phyloP scores from a whole-genome alignment of 2,113 vertebrate genomes.

The Xenopus borealis region DNA sequence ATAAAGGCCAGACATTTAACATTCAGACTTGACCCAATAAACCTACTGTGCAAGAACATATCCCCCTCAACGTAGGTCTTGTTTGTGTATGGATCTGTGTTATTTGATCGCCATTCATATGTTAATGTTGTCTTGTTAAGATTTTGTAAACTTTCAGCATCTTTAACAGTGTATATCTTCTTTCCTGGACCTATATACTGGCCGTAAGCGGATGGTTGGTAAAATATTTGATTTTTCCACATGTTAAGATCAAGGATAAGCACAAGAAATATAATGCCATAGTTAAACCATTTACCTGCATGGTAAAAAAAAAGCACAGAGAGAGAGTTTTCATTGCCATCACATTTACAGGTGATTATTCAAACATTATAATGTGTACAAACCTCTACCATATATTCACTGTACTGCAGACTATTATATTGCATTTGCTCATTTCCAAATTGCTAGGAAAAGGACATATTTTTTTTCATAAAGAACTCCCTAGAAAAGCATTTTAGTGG shows the following conservation, averaged over 20 bases:
- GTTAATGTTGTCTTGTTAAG: constrained; percentile 91
- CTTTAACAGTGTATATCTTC: constrained; percentile 94
- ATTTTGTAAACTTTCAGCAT: constrained; percentile 78
- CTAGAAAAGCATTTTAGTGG: too few species aligned
- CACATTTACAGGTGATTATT: too few species aligned
- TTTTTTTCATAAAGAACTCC: too few species aligned
- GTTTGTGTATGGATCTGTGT: constrained; percentile 80
- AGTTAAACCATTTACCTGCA: constrained; percentile 99
- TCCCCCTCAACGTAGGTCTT: constrained; percentile 78
- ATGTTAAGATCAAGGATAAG: constrained; percentile 97
- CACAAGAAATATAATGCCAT: constrained; percentile 96
- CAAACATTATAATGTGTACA: too few species aligned
- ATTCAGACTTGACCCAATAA: constrained; percentile 80
- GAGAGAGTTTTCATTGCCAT: background rate
- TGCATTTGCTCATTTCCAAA: too few species aligned
- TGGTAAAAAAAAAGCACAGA: constrained; percentile 52
- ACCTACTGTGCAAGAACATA: constrained; percentile 94
- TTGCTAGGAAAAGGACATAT: too few species aligned
- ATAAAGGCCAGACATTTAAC: constrained; percentile 94
- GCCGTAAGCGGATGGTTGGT: constrained; percentile 93
- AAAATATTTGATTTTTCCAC: constrained; percentile 99
- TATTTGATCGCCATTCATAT: constrained; percentile 86
- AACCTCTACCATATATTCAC: too few species aligned
- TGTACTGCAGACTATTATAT: too few species aligned
- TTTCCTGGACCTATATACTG: constrained; percentile 93